Percentiles rank a stretch among this genome's conserved stretches.
Conservation (phyloP, 23 tunicate species). For the Phallusia fumigata region DNA sequence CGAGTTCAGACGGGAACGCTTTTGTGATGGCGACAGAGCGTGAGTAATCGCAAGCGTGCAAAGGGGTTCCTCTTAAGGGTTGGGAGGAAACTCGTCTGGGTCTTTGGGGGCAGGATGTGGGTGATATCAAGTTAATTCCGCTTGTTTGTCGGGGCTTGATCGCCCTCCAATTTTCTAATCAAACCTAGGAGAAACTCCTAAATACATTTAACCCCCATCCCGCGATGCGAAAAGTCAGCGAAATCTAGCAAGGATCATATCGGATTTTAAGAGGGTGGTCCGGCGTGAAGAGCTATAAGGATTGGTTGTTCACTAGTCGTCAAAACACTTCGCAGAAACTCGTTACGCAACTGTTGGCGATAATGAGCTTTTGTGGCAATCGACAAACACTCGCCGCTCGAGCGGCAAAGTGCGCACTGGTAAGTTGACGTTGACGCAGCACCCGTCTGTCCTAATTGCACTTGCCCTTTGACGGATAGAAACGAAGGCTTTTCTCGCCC, state of each 20-base stretch:
- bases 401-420: slow-evolving; percentile 1
- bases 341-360: not conserved
- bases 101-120: not conserved
- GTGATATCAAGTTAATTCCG: slow-evolving; percentile 8
- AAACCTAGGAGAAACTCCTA: too few species aligned
- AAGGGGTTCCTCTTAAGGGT: not conserved
- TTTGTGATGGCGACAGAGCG: slow-evolving; percentile 1
- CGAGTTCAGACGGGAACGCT: not conserved
- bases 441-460: not conserved
- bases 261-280: not conserved
- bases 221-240: not conserved
- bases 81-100: not conserved
- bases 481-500: too few species aligned
- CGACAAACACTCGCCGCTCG: not conserved
- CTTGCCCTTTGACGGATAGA: too few species aligned
- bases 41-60: slow-evolving; percentile 1
- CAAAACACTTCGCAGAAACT: not conserved
- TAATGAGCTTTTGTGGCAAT: slow-evolving; percentile 4
- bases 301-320: not conserved
- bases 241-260: not conserved
- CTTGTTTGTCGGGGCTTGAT: not conserved
- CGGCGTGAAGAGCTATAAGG: not conserved
- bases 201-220: not conserved
- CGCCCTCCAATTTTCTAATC: not conserved
- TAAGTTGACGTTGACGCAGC: slow-evolving; percentile 10